Evolutionary conservation across 2,797 vertebrate genomes (phyloP), one percentile per base, ranked within the genome.

Genomic region (Knipowitschia caucasica): DNA sequence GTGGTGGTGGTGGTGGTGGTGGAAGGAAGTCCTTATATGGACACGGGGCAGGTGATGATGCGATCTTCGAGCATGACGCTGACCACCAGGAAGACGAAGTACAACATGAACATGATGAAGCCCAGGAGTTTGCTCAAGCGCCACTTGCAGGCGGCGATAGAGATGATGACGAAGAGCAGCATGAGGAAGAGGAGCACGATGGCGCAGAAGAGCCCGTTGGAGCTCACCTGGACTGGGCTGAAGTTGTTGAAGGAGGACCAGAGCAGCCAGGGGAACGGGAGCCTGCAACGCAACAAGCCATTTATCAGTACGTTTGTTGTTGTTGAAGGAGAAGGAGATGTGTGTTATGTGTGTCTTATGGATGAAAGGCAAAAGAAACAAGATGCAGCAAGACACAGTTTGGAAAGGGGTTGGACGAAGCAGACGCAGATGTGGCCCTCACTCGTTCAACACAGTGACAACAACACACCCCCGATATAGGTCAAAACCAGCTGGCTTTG

Each of bases 101-200:
- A 99, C 61, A 99, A 92, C 71, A 93, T 78, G 57, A 99, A 99
- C 97, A 99, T 99, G 81, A 92, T 88, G 82, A 92, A 93, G 57
- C 97, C 97, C 33, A 99, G 88, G 63, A 95, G 64, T 86, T 99
- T 99, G 91, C 96, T 99, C 97, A 99, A 95, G 69, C 62, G 93
- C 97, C 97, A 99, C 69, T 94, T 98, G 92, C 96, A 99, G 67
- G 89, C 87, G 8, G 94, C 97, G 12, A 99, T 99, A 78, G 97
- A 98, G 67, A 97, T 86, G 80, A 97, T 98, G 85, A 99, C 96
- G 26, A 99, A 99, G 63, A 99, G 89, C 39, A 99, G 92, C 97
- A 99, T 99, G 87, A 99, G 91, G 91, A 99, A 99, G 78, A 99
- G 97, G 49, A 99, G 94, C 54, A 99, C 94, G 15, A 99, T 99